Evolutionary conservation across 2,888 invertebrate species (phyloP), one percentile per base, ranked within the genome.

Genomic region (Geotrupes spiniger): DNA sequence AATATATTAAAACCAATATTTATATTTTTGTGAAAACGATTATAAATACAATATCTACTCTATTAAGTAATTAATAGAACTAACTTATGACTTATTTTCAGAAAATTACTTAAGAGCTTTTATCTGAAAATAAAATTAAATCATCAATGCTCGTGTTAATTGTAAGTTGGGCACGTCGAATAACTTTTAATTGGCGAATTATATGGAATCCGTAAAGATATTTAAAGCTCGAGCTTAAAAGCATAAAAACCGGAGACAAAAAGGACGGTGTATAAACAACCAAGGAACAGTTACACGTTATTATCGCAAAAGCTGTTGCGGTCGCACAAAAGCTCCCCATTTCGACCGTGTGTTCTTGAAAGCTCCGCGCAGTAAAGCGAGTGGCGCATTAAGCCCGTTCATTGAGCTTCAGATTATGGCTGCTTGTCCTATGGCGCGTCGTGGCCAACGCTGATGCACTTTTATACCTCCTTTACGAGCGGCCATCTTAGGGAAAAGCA

Each of bases 401-500:
- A 66, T 67, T 64, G 66, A 68, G 66, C 65, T 64, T 63, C 60
- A 61, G 67, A 66, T 69, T 68, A 69, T 65, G 60, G 65, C 66
- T 63, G 54, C 63, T 66, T 63, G 66, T 66, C 68, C 67, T 67
- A 68, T 69, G 56, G 64, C 63, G 60, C 58, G 58, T 59, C 60
- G 60, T 56, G 63, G 62, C 64, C 58, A 61, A 63, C 64, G 52
- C 57, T 62, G 68, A 64, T 68, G 65, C 68, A 66, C 63, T 66
- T 68, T 68, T 68, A 62, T 61, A 56, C 60, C 62, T 62, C 63
- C 63, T 65, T 69, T 69, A 67, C 65, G 66, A 65, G 65, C 69
- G 64, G 64, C 67, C 67, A 69, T 69, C 66, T 69, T 66, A 65
- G 55, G 51, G 56, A 51, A 49, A 31, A 56, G 54, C 58, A 52